Percentiles rank a stretch among this genome's conserved stretches.
phyloP scores from a whole-genome alignment of 2,888 invertebrate species.

The Malthinus flaveolus region DNA sequence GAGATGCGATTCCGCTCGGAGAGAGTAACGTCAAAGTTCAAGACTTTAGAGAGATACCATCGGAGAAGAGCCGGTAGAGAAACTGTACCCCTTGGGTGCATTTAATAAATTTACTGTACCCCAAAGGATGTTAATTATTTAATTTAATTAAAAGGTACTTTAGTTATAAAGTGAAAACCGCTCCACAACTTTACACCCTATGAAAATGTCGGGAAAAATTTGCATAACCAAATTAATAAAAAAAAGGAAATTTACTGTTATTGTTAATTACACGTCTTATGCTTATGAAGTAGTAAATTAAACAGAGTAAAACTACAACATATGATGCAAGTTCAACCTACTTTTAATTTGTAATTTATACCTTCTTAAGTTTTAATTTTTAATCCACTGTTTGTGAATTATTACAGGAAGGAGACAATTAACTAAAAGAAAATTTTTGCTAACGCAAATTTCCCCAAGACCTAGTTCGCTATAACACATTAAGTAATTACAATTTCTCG shows the following conservation, averaged over 20 bases:
- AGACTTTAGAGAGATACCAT: constrained; percentile 32
- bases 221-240: constrained; percentile 16
- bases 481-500: no score
- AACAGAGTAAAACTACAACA: no score
- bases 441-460: no score
- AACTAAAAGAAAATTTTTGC: no score
- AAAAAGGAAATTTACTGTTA: neutral
- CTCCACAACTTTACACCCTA: constrained; percentile 31
- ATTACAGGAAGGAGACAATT: no score
- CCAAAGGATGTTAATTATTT: constrained; percentile 49
- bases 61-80: constrained; percentile 15
- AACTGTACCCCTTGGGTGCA: constrained; percentile 34
- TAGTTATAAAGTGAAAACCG: constrained; percentile 34
- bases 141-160: constrained; percentile 49
- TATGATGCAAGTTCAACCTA: no score
- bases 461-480: no score
- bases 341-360: no score
- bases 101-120: constrained; percentile 43
- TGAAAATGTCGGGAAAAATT: constrained; percentile 12
- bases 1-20: constrained; percentile 4
- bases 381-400: no score
- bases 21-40: constrained; percentile 16
- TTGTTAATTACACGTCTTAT: no score
- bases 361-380: no score
- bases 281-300: no score